A percentile compares a stretch with the other conserved stretches of the same genome.
Conservation (phyloP, 2,113 vertebrate genomes). For the Monopterus albus region DNA sequence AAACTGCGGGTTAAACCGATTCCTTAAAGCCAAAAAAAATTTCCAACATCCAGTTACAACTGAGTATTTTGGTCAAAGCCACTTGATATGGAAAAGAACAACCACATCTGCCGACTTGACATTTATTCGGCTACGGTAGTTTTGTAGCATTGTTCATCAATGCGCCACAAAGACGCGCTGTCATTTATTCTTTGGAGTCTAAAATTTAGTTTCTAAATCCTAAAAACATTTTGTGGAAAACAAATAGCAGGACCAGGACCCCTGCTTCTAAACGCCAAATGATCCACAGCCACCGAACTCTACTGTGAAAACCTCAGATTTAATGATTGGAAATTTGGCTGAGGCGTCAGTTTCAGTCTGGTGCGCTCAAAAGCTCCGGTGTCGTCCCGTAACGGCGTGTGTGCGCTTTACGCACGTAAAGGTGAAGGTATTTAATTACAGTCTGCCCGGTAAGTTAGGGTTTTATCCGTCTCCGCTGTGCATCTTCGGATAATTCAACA, state of each 20-base stretch:
- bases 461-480: conserved; percentile 51
- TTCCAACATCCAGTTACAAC: conserved; percentile 2
- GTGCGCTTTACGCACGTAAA: conserved; percentile 15
- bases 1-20: not conserved
- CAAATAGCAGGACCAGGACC: too few species aligned
- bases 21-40: not conserved
- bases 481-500: conserved; percentile 56
- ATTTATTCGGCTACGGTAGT: conserved; percentile 7
- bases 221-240: not conserved
- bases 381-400: conserved; percentile 8
- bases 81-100: conserved; percentile 10
- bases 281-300: not conserved
- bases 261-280: too few species aligned
- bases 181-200: not conserved
- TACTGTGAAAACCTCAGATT: not conserved
- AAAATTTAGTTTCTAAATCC: not conserved
- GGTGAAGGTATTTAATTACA: conserved; percentile 14
- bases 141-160: conserved; percentile 9
- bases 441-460: conserved; percentile 1
- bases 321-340: too few species aligned
- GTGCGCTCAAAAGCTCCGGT: conserved; percentile 9
- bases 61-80: conserved; percentile 13
- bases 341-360: conserved; percentile 5
- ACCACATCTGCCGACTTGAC: conserved; percentile 30
- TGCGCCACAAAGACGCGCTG: conserved; percentile 1